These are phyloP conservation scores for Heteromyza rotundicornis DNA, from an alignment of 2,888 invertebrate genomes.

Conservation along the genomic window DNA sequence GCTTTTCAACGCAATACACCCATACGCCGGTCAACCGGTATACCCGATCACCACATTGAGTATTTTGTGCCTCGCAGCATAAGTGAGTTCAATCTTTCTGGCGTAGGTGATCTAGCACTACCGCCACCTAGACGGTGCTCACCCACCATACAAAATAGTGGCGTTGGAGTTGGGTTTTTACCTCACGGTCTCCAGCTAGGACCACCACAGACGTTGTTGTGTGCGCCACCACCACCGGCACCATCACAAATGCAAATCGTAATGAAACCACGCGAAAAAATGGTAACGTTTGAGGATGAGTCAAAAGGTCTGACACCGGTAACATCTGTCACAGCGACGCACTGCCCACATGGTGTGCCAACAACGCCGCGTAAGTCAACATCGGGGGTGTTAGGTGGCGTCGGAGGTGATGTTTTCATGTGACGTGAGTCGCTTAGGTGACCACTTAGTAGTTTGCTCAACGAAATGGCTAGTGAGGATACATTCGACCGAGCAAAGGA, in stretches of 20 bases:
- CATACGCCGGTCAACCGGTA: conserved; percentile 69
- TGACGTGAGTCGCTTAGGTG: conserved; percentile 67
- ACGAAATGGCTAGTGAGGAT: conserved; percentile 34
- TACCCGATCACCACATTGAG: conserved; percentile 72
- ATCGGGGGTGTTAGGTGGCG: conserved; percentile 29
- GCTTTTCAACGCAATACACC: conserved; percentile 72
- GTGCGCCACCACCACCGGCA: conserved; percentile 52
- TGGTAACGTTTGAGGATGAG: conserved; percentile 84
- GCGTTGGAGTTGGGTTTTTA: conserved; percentile 31
- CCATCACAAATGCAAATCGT: conserved; percentile 57
- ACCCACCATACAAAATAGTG: conserved; percentile 42
- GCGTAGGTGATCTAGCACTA: conserved; percentile 68
- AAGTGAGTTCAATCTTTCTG: conserved; percentile 80
- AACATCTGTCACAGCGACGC: conserved; percentile 39
- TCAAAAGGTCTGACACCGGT: conserved; percentile 45
- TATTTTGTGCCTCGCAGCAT: conserved; percentile 85
- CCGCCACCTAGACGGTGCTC: conserved; percentile 63
- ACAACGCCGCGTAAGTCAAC: conserved; percentile 58
- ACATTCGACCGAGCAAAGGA: conserved; percentile 21
- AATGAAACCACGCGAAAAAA: conserved; percentile 70
- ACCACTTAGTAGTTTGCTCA: conserved; percentile 38
- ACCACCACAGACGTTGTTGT: conserved; percentile 55
- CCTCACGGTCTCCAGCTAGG: conserved; percentile 53
- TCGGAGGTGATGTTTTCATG: conserved; percentile 79
- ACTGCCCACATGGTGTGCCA: conserved; percentile 63